These are phyloP conservation scores for Pantherophis vulpinus DNA, from an alignment of 2,797 vertebrate species.

Conservation along the genomic window DNA sequence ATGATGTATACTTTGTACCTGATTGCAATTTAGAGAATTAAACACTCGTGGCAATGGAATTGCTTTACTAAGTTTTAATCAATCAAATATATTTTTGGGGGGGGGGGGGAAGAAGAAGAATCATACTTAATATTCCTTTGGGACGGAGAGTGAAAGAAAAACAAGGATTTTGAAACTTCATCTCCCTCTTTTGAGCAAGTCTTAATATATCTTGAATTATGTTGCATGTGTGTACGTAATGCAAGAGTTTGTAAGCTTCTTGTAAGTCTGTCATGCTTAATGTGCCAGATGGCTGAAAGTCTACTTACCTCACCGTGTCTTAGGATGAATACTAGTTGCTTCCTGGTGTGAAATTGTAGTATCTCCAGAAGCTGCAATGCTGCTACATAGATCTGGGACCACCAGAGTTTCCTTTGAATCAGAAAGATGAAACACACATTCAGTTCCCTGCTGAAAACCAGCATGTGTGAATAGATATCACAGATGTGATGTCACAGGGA, in stretches of 20 bases:
- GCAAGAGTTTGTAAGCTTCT: constrained; percentile 16
- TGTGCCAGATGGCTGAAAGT: constrained; percentile 49
- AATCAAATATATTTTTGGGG: not conserved
- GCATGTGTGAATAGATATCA: not conserved
- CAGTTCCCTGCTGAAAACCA: not conserved
- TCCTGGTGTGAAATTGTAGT: not conserved
- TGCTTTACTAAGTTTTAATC: constrained; percentile 26
- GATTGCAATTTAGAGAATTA: constrained; percentile 7
- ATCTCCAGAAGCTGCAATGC: not conserved
- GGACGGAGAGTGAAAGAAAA: constrained; percentile 19
- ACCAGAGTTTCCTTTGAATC: not conserved
- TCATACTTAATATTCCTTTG: constrained; percentile 21
- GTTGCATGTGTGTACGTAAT: not conserved
- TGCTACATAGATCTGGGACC: not conserved
- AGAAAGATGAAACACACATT: not conserved
- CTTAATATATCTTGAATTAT: constrained; percentile 35
- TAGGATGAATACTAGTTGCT: constrained; percentile 30
- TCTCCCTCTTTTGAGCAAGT: constrained; percentile 26
- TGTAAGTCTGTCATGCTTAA: constrained; percentile 42
- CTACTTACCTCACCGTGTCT: constrained; percentile 30
- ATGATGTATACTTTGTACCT: not conserved
- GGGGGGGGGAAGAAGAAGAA: not conserved
- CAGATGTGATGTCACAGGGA: not conserved
- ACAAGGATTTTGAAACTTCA: constrained; percentile 20
- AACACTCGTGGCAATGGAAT: not conserved